phyloP scores from a whole-genome alignment of 1,140 invertebrate species.

The Grapholita molesta region DNA sequence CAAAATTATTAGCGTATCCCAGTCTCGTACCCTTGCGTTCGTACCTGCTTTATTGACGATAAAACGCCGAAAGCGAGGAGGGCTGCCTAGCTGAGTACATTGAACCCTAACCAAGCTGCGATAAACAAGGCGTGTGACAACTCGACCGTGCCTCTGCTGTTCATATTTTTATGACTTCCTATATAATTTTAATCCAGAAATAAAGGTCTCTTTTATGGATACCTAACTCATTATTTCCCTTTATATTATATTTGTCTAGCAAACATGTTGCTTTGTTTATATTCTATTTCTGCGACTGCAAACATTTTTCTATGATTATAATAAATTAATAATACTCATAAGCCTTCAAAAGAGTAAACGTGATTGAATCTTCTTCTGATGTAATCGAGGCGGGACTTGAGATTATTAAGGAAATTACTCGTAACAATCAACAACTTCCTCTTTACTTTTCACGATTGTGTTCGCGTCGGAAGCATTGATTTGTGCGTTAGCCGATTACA shows the following conservation, averaged over 20 bases:
- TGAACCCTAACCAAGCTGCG: conserved; percentile 18
- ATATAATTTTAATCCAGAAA: background rate
- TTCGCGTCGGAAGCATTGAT: conserved; percentile 52
- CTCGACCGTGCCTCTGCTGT: background rate
- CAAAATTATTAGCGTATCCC: background rate
- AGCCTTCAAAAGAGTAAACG: background rate
- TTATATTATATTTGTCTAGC: background rate
- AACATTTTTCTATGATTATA: background rate
- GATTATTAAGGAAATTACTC: conserved; percentile 10
- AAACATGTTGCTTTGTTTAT: background rate
- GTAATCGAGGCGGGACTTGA: background rate
- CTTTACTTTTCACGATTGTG: conserved; percentile 41
- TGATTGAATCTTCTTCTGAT: conserved; percentile 10
- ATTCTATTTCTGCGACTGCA: background rate
- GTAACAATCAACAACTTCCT: conserved; percentile 47
- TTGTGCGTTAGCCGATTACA: conserved; percentile 52
- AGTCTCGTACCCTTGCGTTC: background rate
- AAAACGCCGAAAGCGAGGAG: conserved; percentile 19
- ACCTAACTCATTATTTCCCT: background rate
- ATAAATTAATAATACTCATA: conserved; percentile 1
- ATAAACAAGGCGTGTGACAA: conserved; percentile 8
- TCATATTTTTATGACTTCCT: background rate
- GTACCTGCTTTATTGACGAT: conserved; percentile 19
- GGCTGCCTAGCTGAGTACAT: conserved; percentile 6
- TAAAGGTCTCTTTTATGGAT: background rate